Evolutionary conservation across 2,113 vertebrate species (phyloP).

Genomic region (Suncus etruscus): DNA sequence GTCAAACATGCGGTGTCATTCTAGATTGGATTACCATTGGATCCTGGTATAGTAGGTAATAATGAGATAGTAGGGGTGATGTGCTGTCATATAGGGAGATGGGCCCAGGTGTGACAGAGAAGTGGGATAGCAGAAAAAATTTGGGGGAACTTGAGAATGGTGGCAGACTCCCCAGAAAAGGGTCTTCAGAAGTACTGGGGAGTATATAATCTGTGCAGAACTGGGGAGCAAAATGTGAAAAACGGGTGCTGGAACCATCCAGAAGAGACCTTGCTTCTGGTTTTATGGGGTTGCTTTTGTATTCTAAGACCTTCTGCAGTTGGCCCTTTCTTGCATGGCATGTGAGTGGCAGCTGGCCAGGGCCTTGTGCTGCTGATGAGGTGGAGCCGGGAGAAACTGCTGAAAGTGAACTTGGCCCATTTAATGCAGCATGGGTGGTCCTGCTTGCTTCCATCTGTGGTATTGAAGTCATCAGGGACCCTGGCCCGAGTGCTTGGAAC

Average conservation of each 20-base stretch:
- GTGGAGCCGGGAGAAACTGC: constrained; percentile 36
- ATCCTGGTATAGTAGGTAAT: not conserved
- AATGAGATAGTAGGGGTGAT: not conserved
- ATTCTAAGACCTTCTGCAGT: not conserved
- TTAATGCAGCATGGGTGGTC: constrained; percentile 37
- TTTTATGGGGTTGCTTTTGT: not conserved
- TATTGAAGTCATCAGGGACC: constrained; percentile 46
- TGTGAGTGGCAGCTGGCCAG: not conserved
- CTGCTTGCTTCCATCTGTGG: constrained; percentile 55
- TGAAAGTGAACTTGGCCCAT: constrained; percentile 43
- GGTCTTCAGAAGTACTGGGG: not conserved
- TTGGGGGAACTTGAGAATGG: not conserved
- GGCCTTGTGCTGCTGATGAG: constrained; percentile 22
- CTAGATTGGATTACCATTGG: not conserved
- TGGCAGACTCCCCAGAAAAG: not conserved
- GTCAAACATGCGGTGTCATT: not conserved
- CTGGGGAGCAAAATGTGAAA: not conserved
- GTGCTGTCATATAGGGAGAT: constrained; percentile 7
- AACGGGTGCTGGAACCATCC: not conserved
- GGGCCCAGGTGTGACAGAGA: not conserved
- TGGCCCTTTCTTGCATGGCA: not conserved
- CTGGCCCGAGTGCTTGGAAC: not conserved
- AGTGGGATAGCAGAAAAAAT: not conserved
- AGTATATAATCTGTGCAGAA: not conserved
- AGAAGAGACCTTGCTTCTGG: not conserved